These are phyloP conservation scores for Agonopterix arenella DNA, from an alignment of 2,888 invertebrate species.

Conservation along the genomic window DNA sequence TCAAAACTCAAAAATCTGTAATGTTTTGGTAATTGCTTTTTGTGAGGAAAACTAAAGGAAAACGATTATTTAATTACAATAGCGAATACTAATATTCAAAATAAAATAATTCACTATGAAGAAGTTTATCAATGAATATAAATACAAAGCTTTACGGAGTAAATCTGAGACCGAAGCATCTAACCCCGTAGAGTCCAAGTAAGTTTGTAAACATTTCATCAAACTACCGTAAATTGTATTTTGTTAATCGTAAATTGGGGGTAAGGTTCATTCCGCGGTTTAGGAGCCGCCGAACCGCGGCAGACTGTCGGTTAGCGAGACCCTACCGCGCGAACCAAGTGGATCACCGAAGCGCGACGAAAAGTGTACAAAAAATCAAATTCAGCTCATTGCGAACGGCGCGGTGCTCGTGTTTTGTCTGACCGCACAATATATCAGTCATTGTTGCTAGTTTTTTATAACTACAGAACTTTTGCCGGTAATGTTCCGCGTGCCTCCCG, in stretches of 20 bases:
- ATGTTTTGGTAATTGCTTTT: no score
- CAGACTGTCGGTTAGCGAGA: conserved; percentile 30
- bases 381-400: conserved; percentile 72
- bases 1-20: no score
- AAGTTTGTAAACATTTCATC: conserved; percentile 18
- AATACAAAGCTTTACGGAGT: conserved; percentile 52
- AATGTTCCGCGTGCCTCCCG: conserved; percentile 55
- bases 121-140: conserved; percentile 64
- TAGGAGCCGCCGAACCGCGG: conserved; percentile 32
- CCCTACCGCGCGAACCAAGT: conserved; percentile 29
- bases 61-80: no score
- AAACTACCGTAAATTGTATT: conserved; percentile 28
- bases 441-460: conserved; percentile 69
- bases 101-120: conserved; percentile 35
- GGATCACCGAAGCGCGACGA: conserved; percentile 61
- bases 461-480: conserved; percentile 57
- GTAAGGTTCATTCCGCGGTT: conserved; percentile 21
- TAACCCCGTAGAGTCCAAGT: conserved; percentile 31
- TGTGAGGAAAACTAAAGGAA: no score
- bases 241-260: conserved; percentile 6
- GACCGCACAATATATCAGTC: conserved; percentile 74
- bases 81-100: no score
- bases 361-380: conserved; percentile 75
- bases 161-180: conserved; percentile 40
- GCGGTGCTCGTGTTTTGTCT: conserved; percentile 72